Base-by-base conservation (phyloP, 2,888 invertebrate genomes). In the Beris chalybata region DNA sequence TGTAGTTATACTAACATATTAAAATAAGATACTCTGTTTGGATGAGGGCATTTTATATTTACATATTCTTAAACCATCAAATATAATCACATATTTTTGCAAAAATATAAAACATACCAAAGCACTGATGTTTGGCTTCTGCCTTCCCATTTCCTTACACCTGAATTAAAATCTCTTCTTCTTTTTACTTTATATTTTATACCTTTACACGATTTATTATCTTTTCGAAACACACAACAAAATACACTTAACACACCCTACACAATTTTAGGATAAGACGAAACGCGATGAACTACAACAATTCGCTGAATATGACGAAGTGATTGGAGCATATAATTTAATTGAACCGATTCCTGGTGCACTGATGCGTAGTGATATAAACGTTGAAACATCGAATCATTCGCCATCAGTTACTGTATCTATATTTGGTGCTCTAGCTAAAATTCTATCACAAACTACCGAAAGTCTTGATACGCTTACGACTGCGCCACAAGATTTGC, bases 341-440 rank as follows among this genome's bases (percentile, higher is more conserved):
- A 67, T 74, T 30, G 72, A 72, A 45, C 74, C 74, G 6, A 64
- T 74, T 5, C 71, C 71, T 44, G 73, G 70, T 61, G 71, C 72
- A 58, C 64, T 74, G 43, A 72, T 73, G 64, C 70, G 72, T 29
- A 72, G 71, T 65, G 72, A 72, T 61, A 82, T 84, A 79, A 83
- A 82, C 74, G 84, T 85, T 76, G 85, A 85, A 77, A 84, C 84
- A 68, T 82, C 83, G 74, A 80, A 84, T 71, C 83, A 84, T 75
- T 84, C 84, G 73, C 83, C 83, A 71, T 84, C 84, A 73, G 84
- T 84, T 73, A 85, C 85, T 72, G 82, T 85, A 74, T 85, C 85
- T 69, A 85, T 85, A 73, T 85, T 83, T 73, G 84, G 84, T 79
- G 85, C 85, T 76, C 76, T 85, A 77, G 83, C 85, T 76, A 85